Conservation (phyloP, 2,113 vertebrate genomes). For the Labeo catla region DNA sequence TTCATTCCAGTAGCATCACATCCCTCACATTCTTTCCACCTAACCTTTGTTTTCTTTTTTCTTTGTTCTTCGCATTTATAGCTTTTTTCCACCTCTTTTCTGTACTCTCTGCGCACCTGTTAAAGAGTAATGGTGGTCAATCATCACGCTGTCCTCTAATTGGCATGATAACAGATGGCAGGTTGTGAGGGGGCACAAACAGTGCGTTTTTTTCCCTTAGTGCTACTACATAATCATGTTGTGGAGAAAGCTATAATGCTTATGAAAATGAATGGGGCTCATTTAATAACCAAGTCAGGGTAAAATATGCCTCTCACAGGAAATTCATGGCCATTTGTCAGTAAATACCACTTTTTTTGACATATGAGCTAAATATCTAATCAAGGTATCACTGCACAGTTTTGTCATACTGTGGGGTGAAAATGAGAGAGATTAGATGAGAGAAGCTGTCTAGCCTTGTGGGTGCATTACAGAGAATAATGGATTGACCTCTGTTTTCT, state of each 20-base stretch:
- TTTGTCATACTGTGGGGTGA: slow-evolving; percentile 5
- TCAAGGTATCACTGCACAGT: not conserved
- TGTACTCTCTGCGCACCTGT: slow-evolving; percentile 15
- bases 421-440: not conserved
- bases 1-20: not conserved
- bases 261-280: slow-evolving; percentile 32
- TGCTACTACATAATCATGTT: slow-evolving; percentile 11
- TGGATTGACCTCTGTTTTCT: not conserved
- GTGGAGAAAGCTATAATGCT: slow-evolving; percentile 14
- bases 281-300: slow-evolving; percentile 5
- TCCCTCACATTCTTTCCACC: not conserved
- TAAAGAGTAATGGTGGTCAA: slow-evolving; percentile 12
- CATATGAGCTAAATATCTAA: slow-evolving; percentile 10
- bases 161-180: slow-evolving; percentile 48
- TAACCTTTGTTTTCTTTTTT: not conserved
- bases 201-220: not conserved
- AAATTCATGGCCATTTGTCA: slow-evolving; percentile 2
- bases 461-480: not conserved
- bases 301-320: slow-evolving; percentile 1
- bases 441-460: not conserved
- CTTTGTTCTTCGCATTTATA: not conserved
- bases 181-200: slow-evolving; percentile 31
- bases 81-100: not conserved
- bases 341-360: slow-evolving; percentile 12
- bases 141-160: slow-evolving; percentile 38